These are phyloP conservation scores for Sebastes ruberrimus DNA, from an alignment of 2,797 vertebrate genomes.

Conservation along the genomic window DNA sequence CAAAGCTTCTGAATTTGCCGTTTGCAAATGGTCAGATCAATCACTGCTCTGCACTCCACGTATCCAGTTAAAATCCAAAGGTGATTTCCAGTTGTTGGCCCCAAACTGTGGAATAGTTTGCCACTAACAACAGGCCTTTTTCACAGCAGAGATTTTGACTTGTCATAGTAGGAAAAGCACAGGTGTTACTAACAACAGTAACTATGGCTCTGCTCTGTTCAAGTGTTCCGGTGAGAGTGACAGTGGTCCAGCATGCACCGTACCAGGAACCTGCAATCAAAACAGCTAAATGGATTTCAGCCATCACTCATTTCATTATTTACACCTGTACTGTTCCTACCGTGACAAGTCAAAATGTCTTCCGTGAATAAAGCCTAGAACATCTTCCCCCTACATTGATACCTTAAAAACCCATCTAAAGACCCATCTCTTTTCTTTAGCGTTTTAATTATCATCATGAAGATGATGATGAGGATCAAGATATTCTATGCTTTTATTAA, in stretches of 20 bases:
- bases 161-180: too few relatives aligned
- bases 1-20: neutral
- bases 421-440: neutral
- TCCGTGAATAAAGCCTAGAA: neutral
- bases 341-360: neutral
- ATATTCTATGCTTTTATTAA: neutral
- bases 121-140: rapidly evolving
- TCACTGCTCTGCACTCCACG: neutral
- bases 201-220: too few relatives aligned
- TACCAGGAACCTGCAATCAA: too few relatives aligned
- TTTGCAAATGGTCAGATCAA: too few relatives aligned
- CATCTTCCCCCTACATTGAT: too few relatives aligned
- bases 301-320: neutral
- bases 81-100: neutral
- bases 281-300: too few relatives aligned
- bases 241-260: too few relatives aligned
- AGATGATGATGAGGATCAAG: neutral
- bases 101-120: neutral
- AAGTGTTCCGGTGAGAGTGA: too few relatives aligned
- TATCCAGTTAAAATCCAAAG: neutral
- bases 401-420: too few relatives aligned
- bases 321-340: rapidly evolving
- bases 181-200: too few relatives aligned
- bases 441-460: neutral
- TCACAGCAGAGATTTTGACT: neutral